These are phyloP conservation scores for Drosophila bocqueti DNA, from an alignment of 1,140 invertebrate species.

Conservation along the genomic window DNA sequence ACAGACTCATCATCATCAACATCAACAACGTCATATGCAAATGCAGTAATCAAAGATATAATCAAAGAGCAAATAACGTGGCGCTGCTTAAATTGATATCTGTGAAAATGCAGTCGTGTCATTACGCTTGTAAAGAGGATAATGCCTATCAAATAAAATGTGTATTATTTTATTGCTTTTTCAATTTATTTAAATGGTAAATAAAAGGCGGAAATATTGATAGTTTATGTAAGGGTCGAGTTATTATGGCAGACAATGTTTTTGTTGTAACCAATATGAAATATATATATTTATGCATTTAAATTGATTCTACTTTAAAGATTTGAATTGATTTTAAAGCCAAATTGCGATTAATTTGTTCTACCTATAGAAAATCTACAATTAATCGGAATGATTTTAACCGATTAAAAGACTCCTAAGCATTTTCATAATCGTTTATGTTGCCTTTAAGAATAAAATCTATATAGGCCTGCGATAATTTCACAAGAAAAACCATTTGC, in stretches of 20 bases:
- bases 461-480: constrained; percentile 18
- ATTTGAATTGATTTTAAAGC: neutral
- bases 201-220: neutral
- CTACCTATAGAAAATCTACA: neutral
- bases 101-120: constrained; percentile 16
- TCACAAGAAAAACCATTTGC: constrained; percentile 21
- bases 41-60: constrained; percentile 12
- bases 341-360: neutral
- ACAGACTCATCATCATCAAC: neutral
- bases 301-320: neutral
- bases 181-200: constrained; percentile 2
- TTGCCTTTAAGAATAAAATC: constrained; percentile 12
- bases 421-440: neutral
- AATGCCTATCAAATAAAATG: neutral
- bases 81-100: constrained; percentile 4
- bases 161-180: constrained; percentile 10
- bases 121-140: neutral
- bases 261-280: neutral
- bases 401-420: neutral
- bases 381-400: neutral
- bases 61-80: constrained; percentile 16
- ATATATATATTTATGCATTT: neutral
- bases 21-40: constrained; percentile 4
- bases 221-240: neutral
- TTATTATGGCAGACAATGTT: neutral